Base-by-base conservation (phyloP, 2,797 vertebrate species). In the Argya squamiceps region DNA sequence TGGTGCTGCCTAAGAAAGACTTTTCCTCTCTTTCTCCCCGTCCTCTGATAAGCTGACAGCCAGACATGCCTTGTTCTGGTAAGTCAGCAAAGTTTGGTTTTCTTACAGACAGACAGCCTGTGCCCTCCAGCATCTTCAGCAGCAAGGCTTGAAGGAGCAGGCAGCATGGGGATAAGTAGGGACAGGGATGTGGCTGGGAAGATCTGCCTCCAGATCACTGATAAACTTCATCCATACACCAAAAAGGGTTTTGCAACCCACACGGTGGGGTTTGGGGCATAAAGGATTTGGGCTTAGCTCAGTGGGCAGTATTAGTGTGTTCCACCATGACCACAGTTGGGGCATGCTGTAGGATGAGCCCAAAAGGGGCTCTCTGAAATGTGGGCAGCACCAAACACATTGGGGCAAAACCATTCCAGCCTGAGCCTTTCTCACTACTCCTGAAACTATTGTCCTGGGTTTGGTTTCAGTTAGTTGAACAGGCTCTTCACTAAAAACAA, bases 71-170 rank as follows among this genome's bases (percentile, higher is more conserved):
- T 36, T 16, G 53, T 92, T 96, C 93, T 96, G 97, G 87, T 96
- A 96, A 96, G 94, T 96, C 97, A 97, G 96, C 95, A 90, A 95
- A 96, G 92, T 97, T 94, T 92, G 67, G 37, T 22, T 83, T 95
- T 93, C 23, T 6, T 84, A 44, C 0, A 16, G 87, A 77, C 94
- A 80, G 82, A 79, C 78, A 89, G 44, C 46, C 69, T 0, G 0
- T 78, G 79, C 82, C 62, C 68, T 95, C 74, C 93, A 84, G 81
- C 60, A 81, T 70, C 84, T 53, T 70, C 1, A 2, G 74, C 53
- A 50, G 85, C 86, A 87, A 55, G 74, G 78, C 78, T 49, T 60
- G 70, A 96, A 94, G 86, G 69, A 74, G 76, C 0, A 0, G 37
- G 50, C 75, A 83, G 59, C 0, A 0, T 1, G 7, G 39, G 17